phyloP scores from a whole-genome alignment of 1,140 invertebrate species.

The Drosophila funebris region DNA sequence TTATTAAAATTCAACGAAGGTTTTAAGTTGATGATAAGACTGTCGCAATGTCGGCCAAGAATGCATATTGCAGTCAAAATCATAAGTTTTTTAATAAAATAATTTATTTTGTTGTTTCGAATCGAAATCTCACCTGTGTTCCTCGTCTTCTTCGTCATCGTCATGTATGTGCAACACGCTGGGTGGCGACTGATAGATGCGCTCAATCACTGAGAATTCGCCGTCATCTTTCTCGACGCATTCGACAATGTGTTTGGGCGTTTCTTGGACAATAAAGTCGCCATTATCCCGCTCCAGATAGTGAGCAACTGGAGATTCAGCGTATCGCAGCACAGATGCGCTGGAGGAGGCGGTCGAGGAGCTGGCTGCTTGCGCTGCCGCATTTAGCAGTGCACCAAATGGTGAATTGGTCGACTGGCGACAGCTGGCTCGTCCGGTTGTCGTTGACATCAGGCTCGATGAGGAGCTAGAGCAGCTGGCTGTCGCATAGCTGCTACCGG shows the following conservation, averaged over 20 bases:
- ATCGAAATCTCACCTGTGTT: constrained; percentile 18
- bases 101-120: too few relatives aligned
- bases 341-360: constrained; percentile 54
- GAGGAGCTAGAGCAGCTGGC: constrained; percentile 14
- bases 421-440: constrained; percentile 20
- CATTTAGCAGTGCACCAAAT: constrained; percentile 64
- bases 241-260: constrained; percentile 80
- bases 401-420: constrained; percentile 66
- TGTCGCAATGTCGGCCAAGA: too few relatives aligned
- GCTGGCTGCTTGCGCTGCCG: constrained; percentile 63
- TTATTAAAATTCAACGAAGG: background rate
- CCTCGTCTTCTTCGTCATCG: constrained; percentile 72
- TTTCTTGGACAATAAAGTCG: constrained; percentile 82
- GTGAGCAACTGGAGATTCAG: constrained; percentile 79
- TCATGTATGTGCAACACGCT: constrained; percentile 81
- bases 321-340: constrained; percentile 69
- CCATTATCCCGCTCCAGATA: constrained; percentile 81
- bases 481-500: constrained; percentile 7
- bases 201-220: constrained; percentile 81
- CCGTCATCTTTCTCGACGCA: constrained; percentile 82
- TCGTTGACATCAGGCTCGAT: constrained; percentile 2
- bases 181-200: constrained; percentile 81
- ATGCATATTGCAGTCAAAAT: too few relatives aligned
- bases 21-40: too few relatives aligned
- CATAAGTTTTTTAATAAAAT: too few relatives aligned